Conservation (phyloP, 2,113 vertebrate genomes). For the Ophiodon elongatus region DNA sequence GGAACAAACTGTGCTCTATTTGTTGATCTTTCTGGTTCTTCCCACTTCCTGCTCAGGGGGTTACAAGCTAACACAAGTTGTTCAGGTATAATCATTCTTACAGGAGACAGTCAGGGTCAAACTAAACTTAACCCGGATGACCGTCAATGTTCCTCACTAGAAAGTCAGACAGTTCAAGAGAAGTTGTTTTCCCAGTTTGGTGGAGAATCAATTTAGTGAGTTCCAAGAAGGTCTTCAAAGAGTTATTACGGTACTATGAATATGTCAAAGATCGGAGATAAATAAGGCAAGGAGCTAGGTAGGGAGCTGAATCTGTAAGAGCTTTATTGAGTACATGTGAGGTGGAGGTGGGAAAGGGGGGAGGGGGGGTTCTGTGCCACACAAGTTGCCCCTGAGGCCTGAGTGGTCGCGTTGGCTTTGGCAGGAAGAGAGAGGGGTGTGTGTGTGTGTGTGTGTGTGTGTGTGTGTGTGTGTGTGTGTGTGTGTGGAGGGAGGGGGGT, state of each 20-base stretch:
- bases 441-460: conserved; percentile 22
- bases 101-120: conserved; percentile 38
- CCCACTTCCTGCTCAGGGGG: conserved; percentile 40
- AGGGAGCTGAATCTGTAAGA: neutral
- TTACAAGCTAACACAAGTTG: conserved; percentile 37
- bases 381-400: conserved; percentile 77
- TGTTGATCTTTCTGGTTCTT: conserved; percentile 56
- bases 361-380: conserved; percentile 64
- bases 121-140: conserved; percentile 7
- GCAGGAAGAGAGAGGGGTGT: conserved; percentile 68
- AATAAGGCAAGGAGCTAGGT: neutral
- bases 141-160: neutral
- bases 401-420: conserved; percentile 65
- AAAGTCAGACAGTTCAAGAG: neutral
- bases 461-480: conserved; percentile 25
- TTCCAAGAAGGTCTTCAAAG: neutral
- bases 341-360: neutral
- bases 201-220: neutral
- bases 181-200: neutral
- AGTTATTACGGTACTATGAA: neutral
- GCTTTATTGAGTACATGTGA: neutral
- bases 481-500: neutral
- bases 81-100: conserved; percentile 23
- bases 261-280: conserved; percentile 1
- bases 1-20: conserved; percentile 44